Base-by-base conservation (phyloP, 2,888 invertebrate genomes). In the Schizotus pectinicornis region DNA sequence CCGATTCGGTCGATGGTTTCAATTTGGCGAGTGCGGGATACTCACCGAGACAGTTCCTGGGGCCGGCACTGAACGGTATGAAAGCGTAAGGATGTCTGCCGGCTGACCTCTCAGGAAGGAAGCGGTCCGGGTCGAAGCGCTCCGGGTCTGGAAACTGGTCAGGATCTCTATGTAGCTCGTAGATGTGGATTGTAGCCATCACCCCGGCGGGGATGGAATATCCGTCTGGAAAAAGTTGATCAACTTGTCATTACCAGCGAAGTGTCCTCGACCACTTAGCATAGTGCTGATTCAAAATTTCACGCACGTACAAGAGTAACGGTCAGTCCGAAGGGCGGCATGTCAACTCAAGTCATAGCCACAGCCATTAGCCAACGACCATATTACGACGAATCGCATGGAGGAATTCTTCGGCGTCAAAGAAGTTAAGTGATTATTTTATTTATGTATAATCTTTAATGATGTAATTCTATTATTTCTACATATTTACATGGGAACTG, bases 111-210 rank as follows among this genome's bases (percentile, higher is more conserved):
- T 77, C 77, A 7, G 74, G 73, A 14, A 75, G 63, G 65, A 78
- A 78, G 36, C 76, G 70, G 53, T 77, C 76, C 1, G 78, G 78
- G 60, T 78, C 71, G 61, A 76, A 78, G 30, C 63, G 64, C 35
- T 73, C 67, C 30, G 77, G 75, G 30, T 77, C 67, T 1, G 73
- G 72, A 53, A 68, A 77, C 39, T 74, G 71, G 14, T 70, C 58
- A 3, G 74, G 70, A 63, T 81, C 78, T 33, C 76, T 69, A 63
- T 84, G 83, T 6, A 79, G 54, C n/a, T 69, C 65, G 58, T 68
- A 69, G 3, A 77, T 63, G 41, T 72, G 71, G n/a, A 79, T 59
- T 5, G 65, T 50, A 5, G 68, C 62, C 30, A 46, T 61, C 11
- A 62, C 59, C 6, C 65, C 66, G 6, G 67, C 69, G 2, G 77